Percentiles rank a stretch among this genome's conserved stretches.
Evolutionary conservation across 2,797 vertebrate species (phyloP).

Genomic region (Poecilia velifera): DNA sequence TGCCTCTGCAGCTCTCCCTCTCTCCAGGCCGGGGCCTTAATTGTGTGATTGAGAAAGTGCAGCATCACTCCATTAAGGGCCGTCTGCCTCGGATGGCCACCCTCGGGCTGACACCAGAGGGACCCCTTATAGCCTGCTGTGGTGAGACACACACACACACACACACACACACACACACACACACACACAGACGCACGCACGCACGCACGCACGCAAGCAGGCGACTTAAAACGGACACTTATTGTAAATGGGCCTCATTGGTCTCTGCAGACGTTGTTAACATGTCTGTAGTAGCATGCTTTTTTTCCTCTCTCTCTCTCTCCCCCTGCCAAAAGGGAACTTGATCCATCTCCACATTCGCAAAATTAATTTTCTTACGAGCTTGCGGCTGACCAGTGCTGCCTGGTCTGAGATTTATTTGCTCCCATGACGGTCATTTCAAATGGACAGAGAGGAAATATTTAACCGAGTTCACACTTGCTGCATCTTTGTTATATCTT

Average conservation of each 20-base stretch:
- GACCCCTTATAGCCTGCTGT: slow-evolving; percentile 73
- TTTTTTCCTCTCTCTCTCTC: slow-evolving; percentile 1
- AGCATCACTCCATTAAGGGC: slow-evolving; percentile 79
- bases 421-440: slow-evolving; percentile 52
- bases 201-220: slow-evolving; percentile 55
- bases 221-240: slow-evolving; percentile 79
- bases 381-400: slow-evolving; percentile 66
- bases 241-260: slow-evolving; percentile 79
- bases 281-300: slow-evolving; percentile 72
- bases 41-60: slow-evolving; percentile 84
- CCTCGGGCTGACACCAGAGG: slow-evolving; percentile 77
- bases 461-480: slow-evolving; percentile 26
- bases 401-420: slow-evolving; percentile 64
- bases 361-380: slow-evolving; percentile 80
- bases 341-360: slow-evolving; percentile 79
- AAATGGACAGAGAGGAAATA: slow-evolving; percentile 43
- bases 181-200: slow-evolving; percentile 41
- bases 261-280: slow-evolving; percentile 81
- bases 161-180: slow-evolving; percentile 40
- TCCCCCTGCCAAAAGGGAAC: slow-evolving; percentile 70
- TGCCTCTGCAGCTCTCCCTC: slow-evolving; percentile 13
- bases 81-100: slow-evolving; percentile 77
- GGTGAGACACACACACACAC: slow-evolving; percentile 47
- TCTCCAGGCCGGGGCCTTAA: slow-evolving; percentile 70
- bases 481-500: background rate